Conservation (phyloP, 2,888 invertebrate species). For the Platycheirus albimanus region DNA sequence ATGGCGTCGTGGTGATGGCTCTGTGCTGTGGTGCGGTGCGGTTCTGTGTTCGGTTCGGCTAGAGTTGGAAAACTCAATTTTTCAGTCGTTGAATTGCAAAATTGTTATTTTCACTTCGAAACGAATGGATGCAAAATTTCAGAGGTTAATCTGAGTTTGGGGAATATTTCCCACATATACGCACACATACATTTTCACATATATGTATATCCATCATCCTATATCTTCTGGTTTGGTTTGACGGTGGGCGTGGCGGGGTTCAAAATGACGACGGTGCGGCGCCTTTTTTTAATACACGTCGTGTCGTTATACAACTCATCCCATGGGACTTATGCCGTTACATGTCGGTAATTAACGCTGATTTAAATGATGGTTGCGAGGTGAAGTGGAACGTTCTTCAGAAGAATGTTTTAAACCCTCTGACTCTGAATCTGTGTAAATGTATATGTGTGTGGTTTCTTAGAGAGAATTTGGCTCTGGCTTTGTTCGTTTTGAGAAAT, state of each 20-base stretch:
- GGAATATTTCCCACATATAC: neutral
- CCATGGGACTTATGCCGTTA: constrained; percentile 47
- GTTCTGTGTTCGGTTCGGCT: neutral
- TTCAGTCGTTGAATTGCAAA: constrained; percentile 55
- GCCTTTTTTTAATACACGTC: constrained; percentile 16
- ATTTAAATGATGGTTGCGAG: constrained; percentile 53
- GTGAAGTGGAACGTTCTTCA: constrained; percentile 26
- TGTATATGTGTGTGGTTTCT: constrained; percentile 32
- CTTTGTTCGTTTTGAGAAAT: constrained; percentile 13
- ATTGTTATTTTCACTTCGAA: constrained; percentile 52
- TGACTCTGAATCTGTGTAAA: neutral
- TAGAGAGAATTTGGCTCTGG: constrained; percentile 1
- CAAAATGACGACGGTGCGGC: constrained; percentile 6
- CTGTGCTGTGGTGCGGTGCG: neutral
- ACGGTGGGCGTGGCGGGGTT: neutral
- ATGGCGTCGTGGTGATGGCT: neutral
- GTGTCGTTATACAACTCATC: constrained; percentile 28
- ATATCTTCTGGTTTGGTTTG: neutral
- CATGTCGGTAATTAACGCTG: constrained; percentile 72
- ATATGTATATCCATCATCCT: neutral
- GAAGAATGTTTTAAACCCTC: constrained; percentile 16
- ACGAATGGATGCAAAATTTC: constrained; percentile 46
- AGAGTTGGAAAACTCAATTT: constrained; percentile 49
- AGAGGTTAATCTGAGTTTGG: constrained; percentile 36
- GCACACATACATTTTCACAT: neutral